Conservation (phyloP, 2,797 vertebrate species). For the Gallinago solitaria region DNA sequence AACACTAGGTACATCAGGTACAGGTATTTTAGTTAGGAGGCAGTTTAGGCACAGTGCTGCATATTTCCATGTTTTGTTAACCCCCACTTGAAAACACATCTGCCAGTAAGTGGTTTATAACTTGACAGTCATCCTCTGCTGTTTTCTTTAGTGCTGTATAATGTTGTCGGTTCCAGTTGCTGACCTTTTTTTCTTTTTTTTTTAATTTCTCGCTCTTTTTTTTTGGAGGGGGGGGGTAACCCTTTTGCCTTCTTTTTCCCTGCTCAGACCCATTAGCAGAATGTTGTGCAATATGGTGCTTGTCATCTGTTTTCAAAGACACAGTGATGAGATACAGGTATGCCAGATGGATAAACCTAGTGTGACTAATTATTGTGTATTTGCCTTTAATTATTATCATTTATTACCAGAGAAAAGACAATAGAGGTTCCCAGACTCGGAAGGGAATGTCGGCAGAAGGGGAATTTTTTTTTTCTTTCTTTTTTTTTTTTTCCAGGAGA, state of each 20-base stretch:
- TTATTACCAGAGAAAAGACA: constrained; percentile 88
- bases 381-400: constrained; percentile 92
- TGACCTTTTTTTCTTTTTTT: constrained; percentile 25
- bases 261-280: constrained; percentile 77
- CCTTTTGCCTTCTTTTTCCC: constrained; percentile 70
- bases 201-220: background rate
- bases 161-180: background rate
- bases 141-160: background rate
- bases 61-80: background rate
- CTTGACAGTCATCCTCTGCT: constrained; percentile 10
- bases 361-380: constrained; percentile 93
- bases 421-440: constrained; percentile 81
- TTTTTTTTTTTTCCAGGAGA: background rate
- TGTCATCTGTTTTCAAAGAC: constrained; percentile 84
- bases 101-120: constrained; percentile 7
- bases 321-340: constrained; percentile 83
- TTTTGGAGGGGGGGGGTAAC: constrained; percentile 22
- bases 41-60: background rate
- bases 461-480: background rate
- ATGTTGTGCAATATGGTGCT: constrained; percentile 81
- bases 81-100: constrained; percentile 1
- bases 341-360: constrained; percentile 90
- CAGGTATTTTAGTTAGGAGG: background rate
- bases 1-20: background rate
- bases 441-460: constrained; percentile 76